phyloP scores from a whole-genome alignment of 2,888 invertebrate species.

The Taenaris catops region DNA sequence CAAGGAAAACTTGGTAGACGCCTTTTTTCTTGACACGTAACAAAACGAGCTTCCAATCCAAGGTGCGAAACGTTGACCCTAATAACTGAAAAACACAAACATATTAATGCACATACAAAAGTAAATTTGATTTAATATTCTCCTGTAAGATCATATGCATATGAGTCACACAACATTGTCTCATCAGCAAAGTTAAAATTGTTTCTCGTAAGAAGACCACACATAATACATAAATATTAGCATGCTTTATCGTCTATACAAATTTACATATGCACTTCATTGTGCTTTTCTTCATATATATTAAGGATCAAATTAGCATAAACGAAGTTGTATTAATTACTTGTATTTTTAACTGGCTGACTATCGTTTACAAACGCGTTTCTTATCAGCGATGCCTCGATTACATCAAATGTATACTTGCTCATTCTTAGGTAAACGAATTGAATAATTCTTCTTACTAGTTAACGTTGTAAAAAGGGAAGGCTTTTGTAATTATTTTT shows the following conservation, averaged over 20 bases:
- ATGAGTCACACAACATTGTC: slow-evolving; percentile 18
- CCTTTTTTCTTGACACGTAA: slow-evolving; percentile 51
- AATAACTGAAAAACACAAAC: slow-evolving; percentile 33
- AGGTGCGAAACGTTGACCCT: slow-evolving; percentile 70
- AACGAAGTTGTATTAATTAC: neutral
- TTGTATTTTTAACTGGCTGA: slow-evolving; percentile 8
- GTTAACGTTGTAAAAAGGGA: too few species aligned
- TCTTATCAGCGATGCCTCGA: slow-evolving; percentile 34
- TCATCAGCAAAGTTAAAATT: slow-evolving; percentile 4
- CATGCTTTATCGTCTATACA: slow-evolving; percentile 8
- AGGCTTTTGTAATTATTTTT: too few species aligned
- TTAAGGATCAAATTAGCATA: slow-evolving; percentile 10
- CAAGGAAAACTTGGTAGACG: neutral
- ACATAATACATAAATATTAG: slow-evolving; percentile 16
- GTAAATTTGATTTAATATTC: slow-evolving; percentile 20
- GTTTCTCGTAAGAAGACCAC: slow-evolving; percentile 10
- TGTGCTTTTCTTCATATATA: neutral
- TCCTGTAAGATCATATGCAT: slow-evolving; percentile 17
- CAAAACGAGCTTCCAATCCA: slow-evolving; percentile 48
- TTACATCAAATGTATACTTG: slow-evolving; percentile 19
- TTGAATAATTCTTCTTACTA: slow-evolving; percentile 11
- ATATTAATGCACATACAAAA: slow-evolving; percentile 1
- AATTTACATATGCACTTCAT: neutral
- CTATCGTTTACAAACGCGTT: slow-evolving; percentile 30
- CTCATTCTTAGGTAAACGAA: slow-evolving; percentile 6